A percentile compares a stretch with the other conserved stretches of the same genome.
Conservation (phyloP, 2,113 vertebrate species). For the Percopsis transmontana region DNA sequence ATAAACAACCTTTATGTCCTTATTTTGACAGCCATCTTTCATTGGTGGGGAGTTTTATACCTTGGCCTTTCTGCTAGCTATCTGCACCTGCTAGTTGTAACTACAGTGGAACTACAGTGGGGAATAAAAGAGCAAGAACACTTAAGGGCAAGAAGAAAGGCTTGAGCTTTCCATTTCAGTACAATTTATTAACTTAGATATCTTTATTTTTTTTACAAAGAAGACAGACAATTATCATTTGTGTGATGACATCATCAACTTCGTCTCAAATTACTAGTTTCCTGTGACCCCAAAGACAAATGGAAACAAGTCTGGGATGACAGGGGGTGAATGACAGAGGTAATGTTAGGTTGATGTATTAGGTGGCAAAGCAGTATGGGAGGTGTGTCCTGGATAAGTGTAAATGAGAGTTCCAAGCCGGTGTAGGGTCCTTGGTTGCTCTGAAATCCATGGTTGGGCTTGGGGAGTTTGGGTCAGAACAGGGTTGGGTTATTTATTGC, state of each 20-base stretch:
- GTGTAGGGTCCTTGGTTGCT: not conserved
- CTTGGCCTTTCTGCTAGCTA: no score
- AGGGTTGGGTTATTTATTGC: conserved; percentile 59
- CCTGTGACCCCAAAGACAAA: not conserved
- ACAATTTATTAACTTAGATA: conserved; percentile 65
- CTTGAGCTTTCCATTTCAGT: conserved; percentile 5
- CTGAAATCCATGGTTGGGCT: no score
- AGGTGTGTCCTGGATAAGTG: conserved; percentile 2
- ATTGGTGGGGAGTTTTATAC: no score
- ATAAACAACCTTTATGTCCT: conserved; percentile 1
- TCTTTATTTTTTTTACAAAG: conserved; percentile 49
- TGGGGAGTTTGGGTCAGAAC: not conserved
- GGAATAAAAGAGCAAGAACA: not conserved
- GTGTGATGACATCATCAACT: conserved; percentile 18
- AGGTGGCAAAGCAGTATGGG: conserved; percentile 16
- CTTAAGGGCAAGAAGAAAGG: not conserved
- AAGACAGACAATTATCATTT: conserved; percentile 29
- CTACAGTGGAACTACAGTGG: no score
- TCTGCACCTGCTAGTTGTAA: no score
- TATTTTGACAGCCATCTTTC: conserved; percentile 1
- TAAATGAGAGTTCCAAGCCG: not conserved
- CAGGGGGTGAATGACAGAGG: conserved; percentile 5
- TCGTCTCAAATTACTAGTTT: not conserved
- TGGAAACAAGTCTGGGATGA: not conserved
- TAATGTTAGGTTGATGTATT: conserved; percentile 9